Evolutionary conservation across 2,113 vertebrate species (phyloP).

Genomic region (Epinephelus lanceolatus): DNA sequence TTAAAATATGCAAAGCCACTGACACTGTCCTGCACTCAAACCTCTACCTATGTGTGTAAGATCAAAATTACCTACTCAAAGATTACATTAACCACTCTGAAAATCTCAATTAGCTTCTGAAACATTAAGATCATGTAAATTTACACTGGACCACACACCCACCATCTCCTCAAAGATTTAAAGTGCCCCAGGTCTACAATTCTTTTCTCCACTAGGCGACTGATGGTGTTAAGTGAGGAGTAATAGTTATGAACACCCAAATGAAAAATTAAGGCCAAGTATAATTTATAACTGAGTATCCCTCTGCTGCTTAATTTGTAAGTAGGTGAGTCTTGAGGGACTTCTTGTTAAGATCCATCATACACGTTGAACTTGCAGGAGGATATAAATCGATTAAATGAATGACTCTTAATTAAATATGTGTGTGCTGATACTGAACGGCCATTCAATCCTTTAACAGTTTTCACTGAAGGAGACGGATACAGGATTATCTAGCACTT

Average conservation of each 20-base stretch:
- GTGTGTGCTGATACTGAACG: neutral
- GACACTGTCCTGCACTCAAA: neutral
- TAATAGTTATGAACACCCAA: neutral
- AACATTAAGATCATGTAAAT: neutral
- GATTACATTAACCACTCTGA: too few species aligned
- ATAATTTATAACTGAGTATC: conserved; percentile 32
- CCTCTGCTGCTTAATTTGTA: conserved; percentile 33
- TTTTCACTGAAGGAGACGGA: conserved; percentile 22
- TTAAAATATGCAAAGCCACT: neutral
- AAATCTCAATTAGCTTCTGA: neutral
- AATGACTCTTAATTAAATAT: conserved; percentile 37
- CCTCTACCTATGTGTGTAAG: neutral
- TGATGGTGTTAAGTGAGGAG: conserved; percentile 13
- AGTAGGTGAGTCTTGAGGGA: neutral
- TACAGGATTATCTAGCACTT: conserved; percentile 20
- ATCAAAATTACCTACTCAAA: neutral
- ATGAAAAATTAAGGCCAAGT: conserved; percentile 54
- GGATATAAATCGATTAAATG: conserved; percentile 33
- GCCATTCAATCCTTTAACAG: neutral
- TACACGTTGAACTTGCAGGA: neutral
- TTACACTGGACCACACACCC: neutral
- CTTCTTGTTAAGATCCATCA: conserved; percentile 27
- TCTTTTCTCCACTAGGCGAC: neutral
- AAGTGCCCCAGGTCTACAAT: neutral
- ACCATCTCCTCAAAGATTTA: neutral